Evolutionary conservation across 1,140 invertebrate species (phyloP), one percentile per base, ranked within the genome.

Genomic region (Bathynomus jamesi): DNA sequence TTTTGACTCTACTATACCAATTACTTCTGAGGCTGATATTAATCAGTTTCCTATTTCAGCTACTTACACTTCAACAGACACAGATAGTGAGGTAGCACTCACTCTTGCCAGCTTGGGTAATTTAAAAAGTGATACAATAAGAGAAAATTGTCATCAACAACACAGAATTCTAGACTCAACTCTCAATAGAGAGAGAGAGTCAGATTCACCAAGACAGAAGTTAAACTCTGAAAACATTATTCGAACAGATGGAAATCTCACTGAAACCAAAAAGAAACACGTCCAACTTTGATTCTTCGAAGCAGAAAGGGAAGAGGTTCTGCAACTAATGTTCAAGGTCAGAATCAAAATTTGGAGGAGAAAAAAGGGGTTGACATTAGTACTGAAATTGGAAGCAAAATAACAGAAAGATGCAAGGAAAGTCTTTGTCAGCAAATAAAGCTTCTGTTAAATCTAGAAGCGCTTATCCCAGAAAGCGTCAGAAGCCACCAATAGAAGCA

Each of bases 81-180:
- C 75, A 65, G 75, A 76, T 66, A 76, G 75, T 62, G 75, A 76
- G 69, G 75, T 76, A 2, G 75, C 75, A 27, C 62, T 76, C 31
- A 76, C 75, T 28, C 69, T 76, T 25, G 75, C 75, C 28, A 76
- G 75, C 46, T 67, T 76, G 7, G 75, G 75, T 13, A 73, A 71
- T 46, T 72, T 71, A 3, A 76, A 76, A 30, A 68, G 69, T 69
- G 75, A 76, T 46, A 75, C 2, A 11, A 53, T 53, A 21, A 11
- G 21, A 5, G 11, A 1, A 53, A 53, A 53, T 53, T 17, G 5
- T 53, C 21, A 11, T 3, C 40, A 53, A 53, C 13, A 53, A 1
- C 40, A 53, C 40, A 17, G 40, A 21, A 53, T 53, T 17, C 40
- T 17, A 17, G 40, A 11, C 21, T 53, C 21, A 53, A 5, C 40